phyloP scores from a whole-genome alignment of 2,888 invertebrate species.

The Isoperla grammatica region DNA sequence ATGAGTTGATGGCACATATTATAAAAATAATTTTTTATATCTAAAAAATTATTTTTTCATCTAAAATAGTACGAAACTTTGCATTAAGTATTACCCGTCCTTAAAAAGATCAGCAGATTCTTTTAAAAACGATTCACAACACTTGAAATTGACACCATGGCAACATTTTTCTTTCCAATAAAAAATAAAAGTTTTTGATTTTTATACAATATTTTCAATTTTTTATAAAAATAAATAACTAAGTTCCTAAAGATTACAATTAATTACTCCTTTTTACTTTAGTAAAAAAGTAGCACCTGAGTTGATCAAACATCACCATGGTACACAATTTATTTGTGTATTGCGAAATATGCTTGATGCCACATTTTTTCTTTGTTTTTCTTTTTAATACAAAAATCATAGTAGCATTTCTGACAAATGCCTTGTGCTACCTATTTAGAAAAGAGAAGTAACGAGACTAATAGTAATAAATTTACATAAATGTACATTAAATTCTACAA shows the following conservation, averaged over 20 bases:
- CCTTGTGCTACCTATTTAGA: not conserved
- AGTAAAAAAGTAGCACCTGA: slow-evolving; percentile 23
- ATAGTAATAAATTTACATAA: not conserved
- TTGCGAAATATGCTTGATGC: not conserved
- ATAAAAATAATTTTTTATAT: slow-evolving; percentile 14
- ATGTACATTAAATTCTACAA: not conserved
- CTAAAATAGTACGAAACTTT: slow-evolving; percentile 7
- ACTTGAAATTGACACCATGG: slow-evolving; percentile 20
- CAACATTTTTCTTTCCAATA: slow-evolving; percentile 24
- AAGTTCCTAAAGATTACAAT: slow-evolving; percentile 10
- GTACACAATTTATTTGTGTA: slow-evolving; percentile 13
- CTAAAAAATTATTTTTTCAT: slow-evolving; percentile 13
- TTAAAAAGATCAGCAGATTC: not conserved
- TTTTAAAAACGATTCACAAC: slow-evolving; percentile 4
- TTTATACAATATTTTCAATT: slow-evolving; percentile 15
- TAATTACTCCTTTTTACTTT: slow-evolving; percentile 1
- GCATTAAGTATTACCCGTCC: not conserved
- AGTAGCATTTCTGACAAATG: not conserved
- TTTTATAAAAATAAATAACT: slow-evolving; percentile 28
- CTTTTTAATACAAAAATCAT: not conserved
- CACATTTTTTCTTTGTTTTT: not conserved
- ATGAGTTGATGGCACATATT: slow-evolving; percentile 13
- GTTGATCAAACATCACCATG: slow-evolving; percentile 17
- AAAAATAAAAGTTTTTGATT: slow-evolving; percentile 21
- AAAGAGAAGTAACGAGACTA: not conserved